These are phyloP conservation scores for Scomber japonicus DNA, from an alignment of 2,113 vertebrate species.

Conservation along the genomic window DNA sequence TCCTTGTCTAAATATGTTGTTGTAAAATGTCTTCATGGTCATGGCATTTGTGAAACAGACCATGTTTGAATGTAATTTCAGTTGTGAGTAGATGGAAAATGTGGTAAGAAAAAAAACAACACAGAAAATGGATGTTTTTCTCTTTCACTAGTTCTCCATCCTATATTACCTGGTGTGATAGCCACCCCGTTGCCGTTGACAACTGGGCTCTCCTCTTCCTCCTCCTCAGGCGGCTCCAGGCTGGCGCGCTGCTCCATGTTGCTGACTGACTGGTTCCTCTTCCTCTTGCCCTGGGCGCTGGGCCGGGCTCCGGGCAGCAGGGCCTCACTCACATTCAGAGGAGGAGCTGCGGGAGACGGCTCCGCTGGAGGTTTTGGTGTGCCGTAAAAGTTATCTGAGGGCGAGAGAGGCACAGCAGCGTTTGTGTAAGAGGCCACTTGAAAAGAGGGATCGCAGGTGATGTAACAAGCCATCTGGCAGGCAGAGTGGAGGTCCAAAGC, in stretches of 20 bases:
- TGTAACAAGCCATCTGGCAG: conserved; percentile 16
- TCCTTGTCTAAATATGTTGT: conserved; percentile 21
- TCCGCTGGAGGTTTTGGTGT: conserved; percentile 98
- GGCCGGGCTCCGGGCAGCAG: conserved; percentile 97
- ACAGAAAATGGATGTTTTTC: conserved; percentile 21
- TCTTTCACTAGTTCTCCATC: background rate
- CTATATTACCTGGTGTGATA: conserved; percentile 92
- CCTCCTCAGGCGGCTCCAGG: conserved; percentile 95
- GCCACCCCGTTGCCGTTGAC: conserved; percentile 96
- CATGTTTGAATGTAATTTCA: conserved; percentile 24
- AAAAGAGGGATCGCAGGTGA: conserved; percentile 37
- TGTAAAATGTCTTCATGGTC: conserved; percentile 23
- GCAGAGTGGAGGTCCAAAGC: background rate
- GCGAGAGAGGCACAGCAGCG: background rate
- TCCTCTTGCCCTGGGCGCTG: conserved; percentile 97
- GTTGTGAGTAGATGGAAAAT: conserved; percentile 26
- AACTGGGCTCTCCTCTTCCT: conserved; percentile 95
- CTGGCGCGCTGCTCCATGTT: conserved; percentile 98
- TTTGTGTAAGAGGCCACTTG: conserved; percentile 25
- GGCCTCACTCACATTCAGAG: conserved; percentile 99
- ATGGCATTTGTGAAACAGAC: background rate
- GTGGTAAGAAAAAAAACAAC: conserved; percentile 13
- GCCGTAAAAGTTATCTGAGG: conserved; percentile 98
- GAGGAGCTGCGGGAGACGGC: conserved; percentile 90
- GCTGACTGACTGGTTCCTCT: conserved; percentile 98